A percentile compares a stretch with the other conserved stretches of the same genome.
Evolutionary conservation across 2,113 vertebrate species (phyloP).

Genomic region (Rhodinocichla rosea): DNA sequence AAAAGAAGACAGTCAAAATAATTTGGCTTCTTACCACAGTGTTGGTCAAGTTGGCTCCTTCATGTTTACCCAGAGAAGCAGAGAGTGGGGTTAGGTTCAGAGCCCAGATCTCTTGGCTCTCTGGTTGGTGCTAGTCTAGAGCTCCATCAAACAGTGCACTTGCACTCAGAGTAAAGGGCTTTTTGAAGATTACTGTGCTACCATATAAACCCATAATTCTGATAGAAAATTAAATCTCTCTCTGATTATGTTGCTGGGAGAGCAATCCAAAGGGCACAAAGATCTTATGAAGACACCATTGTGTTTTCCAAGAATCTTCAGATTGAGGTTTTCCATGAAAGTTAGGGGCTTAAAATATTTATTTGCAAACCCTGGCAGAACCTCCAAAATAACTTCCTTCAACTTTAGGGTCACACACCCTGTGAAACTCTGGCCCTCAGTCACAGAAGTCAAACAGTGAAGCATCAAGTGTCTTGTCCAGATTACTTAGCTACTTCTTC

Average conservation of each 20-base stretch:
- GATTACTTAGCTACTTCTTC: not conserved
- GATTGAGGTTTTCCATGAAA: not conserved
- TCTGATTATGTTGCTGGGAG: not conserved
- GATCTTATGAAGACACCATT: not conserved
- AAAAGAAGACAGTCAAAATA: not conserved
- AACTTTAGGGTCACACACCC: not conserved
- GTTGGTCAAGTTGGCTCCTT: not conserved
- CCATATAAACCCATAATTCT: not conserved
- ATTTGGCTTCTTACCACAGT: not conserved
- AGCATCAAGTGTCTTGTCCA: not conserved
- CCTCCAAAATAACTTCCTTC: not conserved
- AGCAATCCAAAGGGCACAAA: not conserved
- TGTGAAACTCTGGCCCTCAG: not conserved
- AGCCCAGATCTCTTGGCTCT: not conserved
- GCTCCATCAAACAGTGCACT: not conserved
- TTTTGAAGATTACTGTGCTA: not conserved
- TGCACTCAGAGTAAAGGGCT: not conserved
- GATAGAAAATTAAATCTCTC: not conserved
- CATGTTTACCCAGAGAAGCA: not conserved
- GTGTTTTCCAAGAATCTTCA: not conserved
- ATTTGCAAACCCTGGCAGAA: not conserved
- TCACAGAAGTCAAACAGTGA: not conserved
- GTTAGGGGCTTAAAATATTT: not conserved
- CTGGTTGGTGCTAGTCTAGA: not conserved
- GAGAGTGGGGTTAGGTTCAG: not conserved